A percentile compares a stretch with the other conserved stretches of the same genome.
These are phyloP conservation scores for Tipula confusa DNA, from an alignment of 2,888 invertebrate genomes.

Conservation along the genomic window DNA sequence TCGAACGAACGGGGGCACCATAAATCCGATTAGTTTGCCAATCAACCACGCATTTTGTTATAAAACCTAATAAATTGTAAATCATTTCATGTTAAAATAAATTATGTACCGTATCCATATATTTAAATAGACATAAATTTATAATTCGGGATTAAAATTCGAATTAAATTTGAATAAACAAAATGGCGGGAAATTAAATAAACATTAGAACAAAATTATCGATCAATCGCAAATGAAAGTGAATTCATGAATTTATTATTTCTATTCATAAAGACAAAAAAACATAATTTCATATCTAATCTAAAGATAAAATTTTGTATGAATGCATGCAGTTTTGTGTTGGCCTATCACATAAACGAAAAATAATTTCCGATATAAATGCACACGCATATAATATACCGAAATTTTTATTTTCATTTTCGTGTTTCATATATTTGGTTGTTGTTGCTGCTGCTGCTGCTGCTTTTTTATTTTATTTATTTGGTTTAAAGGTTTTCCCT, in stretches of 20 bases:
- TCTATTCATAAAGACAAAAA: not conserved
- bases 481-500: conserved; percentile 20
- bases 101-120: no score
- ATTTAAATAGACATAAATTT: no score
- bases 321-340: not conserved
- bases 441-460: not conserved
- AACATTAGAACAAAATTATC: not conserved
- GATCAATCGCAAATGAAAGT: not conserved
- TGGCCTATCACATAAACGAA: not conserved
- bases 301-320: conserved; percentile 8
- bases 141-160: not conserved
- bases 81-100: no score
- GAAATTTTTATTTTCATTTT: conserved; percentile 9
- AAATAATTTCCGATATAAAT: not conserved
- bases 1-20: no score
- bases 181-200: not conserved
- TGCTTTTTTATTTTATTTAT: not conserved
- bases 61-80: no score
- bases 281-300: conserved; percentile 6
- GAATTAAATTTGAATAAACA: not conserved
- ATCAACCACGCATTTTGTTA: no score
- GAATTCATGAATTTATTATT: no score
- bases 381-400: not conserved
- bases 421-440: not conserved
- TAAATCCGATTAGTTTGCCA: no score